Base-by-base conservation (phyloP, 2,888 invertebrate species). In the Anorthoa munda region DNA sequence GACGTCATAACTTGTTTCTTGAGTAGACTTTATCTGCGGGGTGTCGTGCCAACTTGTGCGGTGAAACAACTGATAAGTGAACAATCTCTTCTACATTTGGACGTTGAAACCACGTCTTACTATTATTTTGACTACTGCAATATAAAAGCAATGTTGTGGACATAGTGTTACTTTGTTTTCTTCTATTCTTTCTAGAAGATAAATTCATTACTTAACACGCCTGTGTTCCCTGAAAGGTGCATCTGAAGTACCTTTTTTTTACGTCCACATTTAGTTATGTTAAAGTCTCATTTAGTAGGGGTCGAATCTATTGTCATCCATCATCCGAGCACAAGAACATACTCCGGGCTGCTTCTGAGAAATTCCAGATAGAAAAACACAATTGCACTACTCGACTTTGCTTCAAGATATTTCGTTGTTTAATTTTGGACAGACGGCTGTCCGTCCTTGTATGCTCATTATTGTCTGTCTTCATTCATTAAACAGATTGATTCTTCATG, bases 1-100 rank as follows among this genome's bases (percentile, higher is more conserved):
- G 26, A 74, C 50, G 53, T 63, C 51, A 79, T 83, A 80, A 79
- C 80, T 83, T 66, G 68, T 83, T 83, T 73, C 79, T 78, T 46
- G 56, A 64, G 45, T 79, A n/a, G 80, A 79, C 79, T 48, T 80
- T 80, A 83, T 83, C 79, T 31, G 45, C 31, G 17, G 23, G 45
- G 46, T 83, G 56, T 79, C 53, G 63, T 70, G 77, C 72, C 71
- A 76, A 84, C 56, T 73, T 72, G 63, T 67, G 66, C 67, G 13
- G 64, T 53, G 53, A 65, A 79, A 73, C 59, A 51, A 64, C 56
- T 79, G 74, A 83, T 79, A 72, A 21, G 9, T 21, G 50, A 23
- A 82, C 64, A 48, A 68, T 61, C 18, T 68, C 61, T 83, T 53
- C 51, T 26, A 23, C 46, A 72, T 76, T 58, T 51, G 15, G 17